Conservation (phyloP, 2,888 invertebrate species). For the Punctoribates punctum region DNA sequence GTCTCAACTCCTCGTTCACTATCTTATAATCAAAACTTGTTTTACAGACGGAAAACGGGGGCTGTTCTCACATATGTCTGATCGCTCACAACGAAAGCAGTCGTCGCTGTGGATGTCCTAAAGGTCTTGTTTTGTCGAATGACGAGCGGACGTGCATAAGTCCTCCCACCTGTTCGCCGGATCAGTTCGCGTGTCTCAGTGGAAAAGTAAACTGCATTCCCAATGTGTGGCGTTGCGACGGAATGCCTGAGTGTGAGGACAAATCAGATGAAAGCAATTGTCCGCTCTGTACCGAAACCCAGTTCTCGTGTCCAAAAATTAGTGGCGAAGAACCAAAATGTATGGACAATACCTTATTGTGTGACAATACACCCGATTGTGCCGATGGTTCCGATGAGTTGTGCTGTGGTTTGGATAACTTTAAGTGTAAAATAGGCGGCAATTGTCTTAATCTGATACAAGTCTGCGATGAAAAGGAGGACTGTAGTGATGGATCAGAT, state of each 20-base stretch:
- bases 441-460: conserved; percentile 44
- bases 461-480: conserved; percentile 46
- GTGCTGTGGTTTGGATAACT: conserved; percentile 50
- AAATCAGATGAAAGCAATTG: conserved; percentile 74
- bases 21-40: conserved; percentile 21
- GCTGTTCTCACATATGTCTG: conserved; percentile 50
- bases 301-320: conserved; percentile 67
- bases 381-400: conserved; percentile 54
- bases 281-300: conserved; percentile 65
- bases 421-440: conserved; percentile 44
- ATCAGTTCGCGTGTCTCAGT: conserved; percentile 65
- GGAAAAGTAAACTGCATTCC: conserved; percentile 47
- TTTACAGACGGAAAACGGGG: conserved; percentile 48
- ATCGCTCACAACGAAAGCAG: conserved; percentile 49
- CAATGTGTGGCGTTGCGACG: conserved; percentile 67
- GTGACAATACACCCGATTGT: conserved; percentile 54
- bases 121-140: conserved; percentile 60
- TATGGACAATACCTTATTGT: conserved; percentile 49
- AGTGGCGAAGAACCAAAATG: conserved; percentile 53
- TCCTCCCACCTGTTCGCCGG: conserved; percentile 66
- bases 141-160: conserved; percentile 64
- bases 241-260: conserved; percentile 75
- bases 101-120: conserved; percentile 69
- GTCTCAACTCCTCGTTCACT: conserved; percentile 39
- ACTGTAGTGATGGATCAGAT: conserved; percentile 48